These are phyloP conservation scores for Lepus oiostolus DNA, from an alignment of 2,797 vertebrate species.

Conservation along the genomic window DNA sequence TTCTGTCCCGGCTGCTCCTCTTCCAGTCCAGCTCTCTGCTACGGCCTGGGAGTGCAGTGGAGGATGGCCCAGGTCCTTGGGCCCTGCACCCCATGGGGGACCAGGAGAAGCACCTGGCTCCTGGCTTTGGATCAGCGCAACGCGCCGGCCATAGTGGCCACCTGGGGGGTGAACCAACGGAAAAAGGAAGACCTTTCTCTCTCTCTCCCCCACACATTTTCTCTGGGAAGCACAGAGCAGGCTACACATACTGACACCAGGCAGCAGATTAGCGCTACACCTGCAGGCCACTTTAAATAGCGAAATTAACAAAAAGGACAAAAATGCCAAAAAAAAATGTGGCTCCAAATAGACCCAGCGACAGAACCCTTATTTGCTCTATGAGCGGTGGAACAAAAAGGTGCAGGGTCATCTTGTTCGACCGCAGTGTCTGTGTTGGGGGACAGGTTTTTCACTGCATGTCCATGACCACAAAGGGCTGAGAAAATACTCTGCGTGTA, in stretches of 20 bases:
- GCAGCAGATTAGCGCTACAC: not conserved
- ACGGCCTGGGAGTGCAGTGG: too few species aligned
- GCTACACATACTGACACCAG: not conserved
- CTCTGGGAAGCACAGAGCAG: not conserved
- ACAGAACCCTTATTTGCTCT: not conserved
- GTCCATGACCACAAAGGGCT: rapidly evolving
- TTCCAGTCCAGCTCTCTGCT: too few species aligned
- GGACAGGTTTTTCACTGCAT: not conserved
- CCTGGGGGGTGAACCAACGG: too few species aligned
- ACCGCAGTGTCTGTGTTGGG: rapidly evolving
- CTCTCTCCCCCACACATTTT: not conserved
- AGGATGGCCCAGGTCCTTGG: too few species aligned
- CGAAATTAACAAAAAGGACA: not conserved
- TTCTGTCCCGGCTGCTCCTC: too few species aligned
- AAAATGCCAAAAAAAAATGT: not conserved
- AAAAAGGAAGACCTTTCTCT: too few species aligned
- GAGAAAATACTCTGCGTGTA: rapidly evolving
- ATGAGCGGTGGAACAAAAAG: not conserved
- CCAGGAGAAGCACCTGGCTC: too few species aligned
- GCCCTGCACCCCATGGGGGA: too few species aligned
- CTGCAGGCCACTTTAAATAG: not conserved
- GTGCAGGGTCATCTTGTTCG: too few species aligned
- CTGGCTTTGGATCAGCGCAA: too few species aligned
- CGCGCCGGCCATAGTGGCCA: too few species aligned
- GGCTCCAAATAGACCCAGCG: not conserved